These are phyloP conservation scores for Parauchenoglanis punctatus DNA, from an alignment of 2,797 vertebrate species.

Conservation along the genomic window DNA sequence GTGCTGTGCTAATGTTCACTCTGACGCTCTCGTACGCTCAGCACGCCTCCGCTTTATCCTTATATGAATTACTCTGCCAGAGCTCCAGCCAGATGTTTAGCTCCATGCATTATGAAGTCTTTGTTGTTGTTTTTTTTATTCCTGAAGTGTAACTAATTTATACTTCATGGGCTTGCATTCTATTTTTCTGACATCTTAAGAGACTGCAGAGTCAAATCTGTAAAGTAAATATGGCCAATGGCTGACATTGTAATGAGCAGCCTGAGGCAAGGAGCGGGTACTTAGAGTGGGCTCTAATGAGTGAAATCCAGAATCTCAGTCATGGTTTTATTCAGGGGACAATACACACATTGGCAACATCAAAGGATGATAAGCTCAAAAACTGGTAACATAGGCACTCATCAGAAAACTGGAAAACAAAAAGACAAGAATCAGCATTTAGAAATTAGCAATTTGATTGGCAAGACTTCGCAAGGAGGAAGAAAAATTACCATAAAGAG, in stretches of 20 bases:
- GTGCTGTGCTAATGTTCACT: constrained; percentile 29
- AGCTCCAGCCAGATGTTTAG: constrained; percentile 19
- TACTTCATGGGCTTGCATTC: not conserved
- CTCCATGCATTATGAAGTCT: not conserved
- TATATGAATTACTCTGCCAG: constrained; percentile 35
- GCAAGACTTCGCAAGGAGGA: not conserved
- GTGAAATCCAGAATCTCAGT: not conserved
- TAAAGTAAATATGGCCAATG: not conserved
- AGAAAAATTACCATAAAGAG: not conserved
- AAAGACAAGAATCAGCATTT: not conserved
- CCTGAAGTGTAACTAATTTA: not conserved
- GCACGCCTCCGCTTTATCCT: constrained; percentile 9
- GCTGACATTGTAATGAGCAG: not conserved
- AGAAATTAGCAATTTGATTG: not conserved
- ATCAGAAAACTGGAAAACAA: not conserved
- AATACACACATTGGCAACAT: not conserved
- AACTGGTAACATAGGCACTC: not conserved
- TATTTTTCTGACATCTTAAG: not conserved
- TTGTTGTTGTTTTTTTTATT: not conserved
- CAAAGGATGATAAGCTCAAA: not conserved
- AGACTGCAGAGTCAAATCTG: not conserved
- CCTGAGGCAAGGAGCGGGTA: not conserved
- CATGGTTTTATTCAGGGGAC: not conserved
- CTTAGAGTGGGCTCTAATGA: not conserved
- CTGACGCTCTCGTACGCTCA: not conserved